phyloP scores from a whole-genome alignment of 2,888 invertebrate genomes.

The Netelia inedita region DNA sequence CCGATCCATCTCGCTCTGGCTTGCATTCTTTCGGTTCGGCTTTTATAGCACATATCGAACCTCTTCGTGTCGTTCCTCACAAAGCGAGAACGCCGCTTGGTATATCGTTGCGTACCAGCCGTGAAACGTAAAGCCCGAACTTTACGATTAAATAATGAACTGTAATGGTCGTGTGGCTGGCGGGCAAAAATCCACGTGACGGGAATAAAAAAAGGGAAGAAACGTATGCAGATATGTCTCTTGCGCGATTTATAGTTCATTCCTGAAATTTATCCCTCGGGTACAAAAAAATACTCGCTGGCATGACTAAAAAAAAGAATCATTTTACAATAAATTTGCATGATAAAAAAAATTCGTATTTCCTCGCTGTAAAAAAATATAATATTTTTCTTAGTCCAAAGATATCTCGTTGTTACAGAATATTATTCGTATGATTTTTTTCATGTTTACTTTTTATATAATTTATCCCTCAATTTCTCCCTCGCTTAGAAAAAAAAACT shows the following conservation, averaged over 20 bases:
- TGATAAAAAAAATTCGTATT: no score
- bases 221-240: background rate
- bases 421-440: no score
- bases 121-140: constrained; percentile 69
- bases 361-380: no score
- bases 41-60: constrained; percentile 35
- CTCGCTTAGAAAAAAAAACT: no score
- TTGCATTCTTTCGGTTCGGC: constrained; percentile 8
- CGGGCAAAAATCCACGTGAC: constrained; percentile 26
- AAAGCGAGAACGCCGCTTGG: constrained; percentile 47
- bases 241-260: background rate
- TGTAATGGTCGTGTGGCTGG: constrained; percentile 64
- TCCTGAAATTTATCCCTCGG: no score
- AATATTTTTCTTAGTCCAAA: no score
- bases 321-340: no score
- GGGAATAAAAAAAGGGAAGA: constrained; percentile 19
- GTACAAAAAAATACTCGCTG: no score
- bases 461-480: no score
- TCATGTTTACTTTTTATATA: no score
- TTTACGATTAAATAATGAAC: constrained; percentile 76
- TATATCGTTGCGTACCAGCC: constrained; percentile 14
- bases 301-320: no score
- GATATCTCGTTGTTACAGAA: no score
- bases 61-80: constrained; percentile 2
- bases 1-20: background rate